phyloP scores from a whole-genome alignment of 2,888 invertebrate genomes.

The Deilephila elpenor region DNA sequence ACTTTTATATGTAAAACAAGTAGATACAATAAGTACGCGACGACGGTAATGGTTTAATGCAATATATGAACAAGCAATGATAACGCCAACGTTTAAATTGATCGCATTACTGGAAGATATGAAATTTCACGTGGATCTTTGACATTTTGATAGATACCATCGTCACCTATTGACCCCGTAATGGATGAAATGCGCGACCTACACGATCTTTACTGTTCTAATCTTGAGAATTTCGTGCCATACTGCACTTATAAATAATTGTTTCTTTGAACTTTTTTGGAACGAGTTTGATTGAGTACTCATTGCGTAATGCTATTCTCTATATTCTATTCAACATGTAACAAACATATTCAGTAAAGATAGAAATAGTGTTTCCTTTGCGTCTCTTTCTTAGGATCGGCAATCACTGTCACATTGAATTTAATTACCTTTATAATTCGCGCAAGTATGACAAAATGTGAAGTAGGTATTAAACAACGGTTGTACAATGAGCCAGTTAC shows the following conservation, averaged over 20 bases:
- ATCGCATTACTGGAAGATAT: constrained; percentile 51
- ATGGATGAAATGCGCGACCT: constrained; percentile 32
- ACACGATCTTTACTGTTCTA: neutral
- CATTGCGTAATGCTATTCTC: too few relatives aligned
- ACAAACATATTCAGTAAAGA: too few relatives aligned
- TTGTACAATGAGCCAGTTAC: constrained; percentile 11
- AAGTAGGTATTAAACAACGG: neutral
- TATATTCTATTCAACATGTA: too few relatives aligned
- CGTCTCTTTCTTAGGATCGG: too few relatives aligned
- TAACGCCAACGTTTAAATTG: constrained; percentile 57
- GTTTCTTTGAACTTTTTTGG: neutral
- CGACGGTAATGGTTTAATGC: constrained; percentile 53
- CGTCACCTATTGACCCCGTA: constrained; percentile 61
- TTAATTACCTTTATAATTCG: neutral
- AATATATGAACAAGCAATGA: constrained; percentile 42
- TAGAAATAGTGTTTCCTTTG: too few relatives aligned
- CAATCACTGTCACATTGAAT: neutral
- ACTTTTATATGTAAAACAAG: constrained; percentile 41
- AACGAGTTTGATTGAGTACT: neutral
- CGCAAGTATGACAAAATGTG: neutral
- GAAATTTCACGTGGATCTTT: constrained; percentile 55
- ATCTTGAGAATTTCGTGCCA: neutral
- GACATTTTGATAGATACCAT: constrained; percentile 67
- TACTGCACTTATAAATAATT: neutral
- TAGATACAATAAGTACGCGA: constrained; percentile 62